Base-by-base conservation (phyloP, 1,140 invertebrate genomes). In the Latrodectus geometricus region DNA sequence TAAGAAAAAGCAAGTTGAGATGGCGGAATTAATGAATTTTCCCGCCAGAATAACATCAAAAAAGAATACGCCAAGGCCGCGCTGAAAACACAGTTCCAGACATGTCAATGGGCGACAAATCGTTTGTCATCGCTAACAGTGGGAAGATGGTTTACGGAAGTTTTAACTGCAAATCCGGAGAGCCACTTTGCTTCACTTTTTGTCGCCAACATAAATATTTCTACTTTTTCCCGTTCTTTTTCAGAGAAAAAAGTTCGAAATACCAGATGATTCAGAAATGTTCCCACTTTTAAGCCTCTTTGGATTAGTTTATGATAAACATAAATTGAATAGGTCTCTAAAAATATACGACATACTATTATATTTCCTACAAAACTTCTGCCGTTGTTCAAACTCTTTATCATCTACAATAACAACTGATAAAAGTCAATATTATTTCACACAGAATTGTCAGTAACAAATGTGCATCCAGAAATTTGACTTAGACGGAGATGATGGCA, bases 91-190 rank as follows among this genome's bases (percentile, higher is more conserved):
- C 21, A 20, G 68, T n/a, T 69, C n/a, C n/a, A 20, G 68, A n/a
- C 21, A 69, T 80, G 79, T 74, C 80, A 68, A 83, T 74, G 80
- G 54, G 4, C 35, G 80, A 83, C 69, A 52, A 52, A 61, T 52
- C 23, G 72, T 73, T 73, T 83, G 69, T 83, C 69, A 66, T 50
- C 80, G 56, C 80, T 14, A 79, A 20, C 5, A 72, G 68, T 79
- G 49, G 79, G 79, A 81, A 14, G 50, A 70, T 68, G 14, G 54
- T 66, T 83, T 83, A 74, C 80, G 80, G 80, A 83, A 83, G 80
- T 83, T 74, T 74, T 83, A 74, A 83, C 70, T 74, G 69, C 17
- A 74, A 69, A 70, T 72, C 56, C 20, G 11, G 79, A 81, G 68
- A 69, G 68, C n/a, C 48, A 81, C 69, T 52, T 79, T 48, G 65